A percentile compares a stretch with the other conserved stretches of the same genome.
Evolutionary conservation across 2,797 vertebrate genomes (phyloP).

Genomic region (Smutsia gigantea): DNA sequence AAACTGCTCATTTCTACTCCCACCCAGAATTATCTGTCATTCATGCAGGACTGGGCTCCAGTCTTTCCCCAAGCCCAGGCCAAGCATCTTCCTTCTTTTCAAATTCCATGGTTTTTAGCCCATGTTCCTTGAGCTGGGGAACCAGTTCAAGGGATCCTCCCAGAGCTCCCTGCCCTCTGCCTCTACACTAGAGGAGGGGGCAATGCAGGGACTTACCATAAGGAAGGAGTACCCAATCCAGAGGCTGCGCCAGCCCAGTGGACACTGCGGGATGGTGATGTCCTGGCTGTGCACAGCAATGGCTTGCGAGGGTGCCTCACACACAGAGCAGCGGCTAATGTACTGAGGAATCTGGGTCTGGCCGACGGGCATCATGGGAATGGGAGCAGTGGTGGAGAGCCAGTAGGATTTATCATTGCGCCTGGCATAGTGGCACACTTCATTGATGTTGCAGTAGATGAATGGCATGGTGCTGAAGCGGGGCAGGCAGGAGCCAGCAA

Average conservation of each 20-base stretch:
- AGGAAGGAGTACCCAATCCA: conserved; percentile 99
- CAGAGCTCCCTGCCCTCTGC: not conserved
- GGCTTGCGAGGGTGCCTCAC: conserved; percentile 94
- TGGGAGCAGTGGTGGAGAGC: conserved; percentile 96
- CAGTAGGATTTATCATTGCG: conserved; percentile 98
- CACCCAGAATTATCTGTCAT: not conserved
- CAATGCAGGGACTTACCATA: conserved; percentile 89
- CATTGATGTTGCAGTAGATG: conserved; percentile 96
- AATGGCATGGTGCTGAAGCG: conserved; percentile 98
- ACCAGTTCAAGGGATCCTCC: not conserved
- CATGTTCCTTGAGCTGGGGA: not conserved
- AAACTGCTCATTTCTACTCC: not conserved
- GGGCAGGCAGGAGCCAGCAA: conserved; percentile 96
- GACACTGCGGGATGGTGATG: conserved; percentile 93
- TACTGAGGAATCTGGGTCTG: conserved; percentile 91
- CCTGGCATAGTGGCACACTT: conserved; percentile 96
- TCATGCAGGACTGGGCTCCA: not conserved
- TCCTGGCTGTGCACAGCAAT: conserved; percentile 98
- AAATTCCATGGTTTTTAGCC: not conserved
- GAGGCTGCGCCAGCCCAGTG: conserved; percentile 95
- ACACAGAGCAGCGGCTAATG: conserved; percentile 97
- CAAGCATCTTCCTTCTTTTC: conserved; percentile 7
- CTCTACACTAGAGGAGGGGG: not conserved
- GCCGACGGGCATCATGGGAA: conserved; percentile 97
- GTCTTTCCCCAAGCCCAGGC: not conserved